Evolutionary conservation across 2,797 vertebrate species (phyloP).

Genomic region (Anguilla anguilla): DNA sequence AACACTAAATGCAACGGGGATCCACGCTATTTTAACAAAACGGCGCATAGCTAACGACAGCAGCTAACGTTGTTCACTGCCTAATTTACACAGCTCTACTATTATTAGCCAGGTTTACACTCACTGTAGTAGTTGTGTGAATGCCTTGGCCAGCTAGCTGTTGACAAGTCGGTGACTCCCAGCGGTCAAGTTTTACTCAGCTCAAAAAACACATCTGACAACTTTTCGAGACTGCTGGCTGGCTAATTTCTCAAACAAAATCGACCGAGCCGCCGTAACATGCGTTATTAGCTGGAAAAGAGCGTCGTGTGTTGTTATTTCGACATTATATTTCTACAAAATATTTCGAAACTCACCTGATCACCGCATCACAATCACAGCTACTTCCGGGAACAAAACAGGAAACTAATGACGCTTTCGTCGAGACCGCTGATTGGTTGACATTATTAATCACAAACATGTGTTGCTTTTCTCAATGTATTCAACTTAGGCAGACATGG

Average conservation of each 20-base stretch:
- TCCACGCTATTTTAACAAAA: not conserved
- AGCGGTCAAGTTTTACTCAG: not conserved
- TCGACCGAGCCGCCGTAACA: not conserved
- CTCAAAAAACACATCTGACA: not conserved
- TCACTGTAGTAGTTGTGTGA: not conserved
- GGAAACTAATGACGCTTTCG: constrained; percentile 8
- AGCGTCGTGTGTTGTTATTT: not conserved
- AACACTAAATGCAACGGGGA: not conserved
- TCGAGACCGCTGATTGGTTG: not conserved
- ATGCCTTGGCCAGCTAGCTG: not conserved
- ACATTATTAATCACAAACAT: not conserved
- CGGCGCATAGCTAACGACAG: not conserved
- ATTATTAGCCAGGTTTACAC: not conserved
- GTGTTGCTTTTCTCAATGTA: constrained; percentile 1
- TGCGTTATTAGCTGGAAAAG: not conserved
- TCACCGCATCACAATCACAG: constrained; percentile 24
- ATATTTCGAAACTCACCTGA: constrained; percentile 26
- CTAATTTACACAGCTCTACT: not conserved
- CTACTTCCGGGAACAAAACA: constrained; percentile 21
- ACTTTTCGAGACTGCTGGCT: not conserved
- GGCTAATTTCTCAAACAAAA: not conserved
- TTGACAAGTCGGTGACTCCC: constrained; percentile 4
- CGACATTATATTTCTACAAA: not conserved
- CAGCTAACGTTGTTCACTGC: not conserved
- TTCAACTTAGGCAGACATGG: not conserved